Percentiles rank a stretch among this genome's conserved stretches.
Evolutionary conservation across 2,888 invertebrate species (phyloP).

Genomic region (Cetonia aurata): DNA sequence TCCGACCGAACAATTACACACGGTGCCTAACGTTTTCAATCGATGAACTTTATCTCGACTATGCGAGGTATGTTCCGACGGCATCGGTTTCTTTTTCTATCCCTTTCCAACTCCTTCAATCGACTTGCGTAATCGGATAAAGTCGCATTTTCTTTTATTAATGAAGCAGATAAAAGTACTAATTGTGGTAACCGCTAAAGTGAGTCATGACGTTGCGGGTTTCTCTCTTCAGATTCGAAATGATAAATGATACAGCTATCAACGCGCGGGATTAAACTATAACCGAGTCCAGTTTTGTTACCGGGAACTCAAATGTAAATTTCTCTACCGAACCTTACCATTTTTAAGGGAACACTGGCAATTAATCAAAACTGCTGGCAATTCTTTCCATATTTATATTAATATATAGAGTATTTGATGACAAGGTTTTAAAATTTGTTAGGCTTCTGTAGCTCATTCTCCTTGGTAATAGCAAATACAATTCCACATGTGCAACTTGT

Average conservation of each 20-base stretch:
- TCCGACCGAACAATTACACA: conserved; percentile 32
- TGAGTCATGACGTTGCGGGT: conserved; percentile 58
- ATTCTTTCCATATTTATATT: not conserved
- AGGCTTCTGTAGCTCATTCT: too few species aligned
- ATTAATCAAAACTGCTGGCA: conserved; percentile 34
- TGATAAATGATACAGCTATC: conserved; percentile 59
- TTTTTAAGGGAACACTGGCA: conserved; percentile 17
- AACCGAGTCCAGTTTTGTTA: conserved; percentile 46
- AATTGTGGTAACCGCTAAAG: conserved; percentile 55
- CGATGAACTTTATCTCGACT: conserved; percentile 35
- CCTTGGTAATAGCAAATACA: too few species aligned
- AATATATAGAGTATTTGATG: too few species aligned
- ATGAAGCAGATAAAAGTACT: conserved; percentile 48
- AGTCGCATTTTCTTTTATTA: conserved; percentile 44
- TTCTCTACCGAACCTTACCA: conserved; percentile 24
- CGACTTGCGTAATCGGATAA: conserved; percentile 33
- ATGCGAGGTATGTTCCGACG: conserved; percentile 35
- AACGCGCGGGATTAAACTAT: conserved; percentile 48
- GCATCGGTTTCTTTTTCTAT: conserved; percentile 20
- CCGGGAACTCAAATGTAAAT: conserved; percentile 31
- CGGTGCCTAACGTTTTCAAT: conserved; percentile 22
- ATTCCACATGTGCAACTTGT: too few species aligned
- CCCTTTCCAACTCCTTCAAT: conserved; percentile 21
- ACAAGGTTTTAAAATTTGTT: too few species aligned
- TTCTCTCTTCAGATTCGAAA: conserved; percentile 47